Conservation (phyloP, 2,797 vertebrate species). For the Steatocranus sp. region DNA sequence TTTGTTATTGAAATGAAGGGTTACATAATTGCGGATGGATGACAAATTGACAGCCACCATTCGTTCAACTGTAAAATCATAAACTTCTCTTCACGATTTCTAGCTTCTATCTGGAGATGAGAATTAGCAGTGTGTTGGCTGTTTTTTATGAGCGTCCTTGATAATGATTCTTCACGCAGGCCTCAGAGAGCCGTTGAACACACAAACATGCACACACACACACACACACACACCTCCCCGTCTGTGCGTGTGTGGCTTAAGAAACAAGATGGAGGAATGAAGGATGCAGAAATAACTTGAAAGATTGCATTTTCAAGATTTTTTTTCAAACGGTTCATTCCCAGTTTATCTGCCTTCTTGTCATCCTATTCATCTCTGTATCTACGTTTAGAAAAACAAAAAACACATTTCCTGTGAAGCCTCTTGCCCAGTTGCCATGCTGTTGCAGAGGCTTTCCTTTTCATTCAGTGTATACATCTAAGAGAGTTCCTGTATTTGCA, state of each 20-base stretch:
- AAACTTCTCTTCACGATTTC: background rate
- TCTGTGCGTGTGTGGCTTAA: slow-evolving; percentile 11
- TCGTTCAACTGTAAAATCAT: background rate
- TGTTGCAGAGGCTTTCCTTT: slow-evolving; percentile 12
- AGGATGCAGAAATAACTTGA: slow-evolving; percentile 22
- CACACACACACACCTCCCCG: background rate
- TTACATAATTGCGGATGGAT: slow-evolving; percentile 40
- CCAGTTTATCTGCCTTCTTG: background rate
- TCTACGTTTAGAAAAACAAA: background rate
- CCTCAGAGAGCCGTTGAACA: slow-evolving; percentile 6
- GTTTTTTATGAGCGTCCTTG: slow-evolving; percentile 33
- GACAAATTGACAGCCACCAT: slow-evolving; percentile 6
- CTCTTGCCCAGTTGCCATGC: background rate
- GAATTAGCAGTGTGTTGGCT: background rate
- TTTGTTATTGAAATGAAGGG: slow-evolving; percentile 49
- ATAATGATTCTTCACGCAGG: slow-evolving; percentile 17
- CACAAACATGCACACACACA: background rate
- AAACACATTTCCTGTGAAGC: background rate
- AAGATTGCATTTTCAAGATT: background rate
- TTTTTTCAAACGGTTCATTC: background rate
- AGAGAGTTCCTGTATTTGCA: slow-evolving; percentile 39
- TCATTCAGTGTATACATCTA: slow-evolving; percentile 7
- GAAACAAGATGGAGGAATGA: slow-evolving; percentile 45
- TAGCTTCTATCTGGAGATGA: background rate
- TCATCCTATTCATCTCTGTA: background rate